Evolutionary conservation across 1,140 invertebrate species (phyloP), one percentile per base, ranked within the genome.

Genomic region (Hylaeus volcanicus): DNA sequence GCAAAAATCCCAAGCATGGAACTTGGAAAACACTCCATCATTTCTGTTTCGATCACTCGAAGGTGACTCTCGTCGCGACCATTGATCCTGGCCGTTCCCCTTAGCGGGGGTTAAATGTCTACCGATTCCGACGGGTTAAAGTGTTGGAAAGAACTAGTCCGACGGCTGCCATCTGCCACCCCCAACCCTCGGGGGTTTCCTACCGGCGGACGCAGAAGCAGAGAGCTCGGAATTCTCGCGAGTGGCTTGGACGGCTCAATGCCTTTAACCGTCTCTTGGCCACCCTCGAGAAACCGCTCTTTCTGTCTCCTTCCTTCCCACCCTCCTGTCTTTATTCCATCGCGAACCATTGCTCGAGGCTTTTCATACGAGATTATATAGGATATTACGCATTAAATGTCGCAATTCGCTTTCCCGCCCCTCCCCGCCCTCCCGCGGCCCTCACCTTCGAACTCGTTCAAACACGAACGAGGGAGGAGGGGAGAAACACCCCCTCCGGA

Each of bases 291-390:
- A 79, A 88, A 87, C 74, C 79, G 78, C 75, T 74, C 83, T 72
- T 77, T 71, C 65, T 83, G 72, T 80, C 65, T 77, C 74, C 58
- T 61, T 58, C 41, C 5, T 11, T 37, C 65, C 58, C 70, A 80
- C 79, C 81, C 53, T 80, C 76, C 43, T 70, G 64, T 73, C 76
- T 86, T 86, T 86, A 86, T 87, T 81, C 86, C 77, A 86, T 48
- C 76, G 72, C 56, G 72, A 85, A 87, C 85, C 84, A 86, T 81
- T 84, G 85, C 79, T 77, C 80, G 78, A 61, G 14, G 86, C 88
- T 89, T 89, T 91, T 91, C 89, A 91, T 89, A 84, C 86, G 90
- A 91, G 86, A 91, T 91, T 92, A 90, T 91, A 91, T 91, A 86
- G 87, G 85, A 91, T 90, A 90, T 92, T 89, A 89, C 88, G 86